Evolutionary conservation across 2,888 invertebrate genomes (phyloP).

Genomic region (Poecilobothrus nobilitatus): DNA sequence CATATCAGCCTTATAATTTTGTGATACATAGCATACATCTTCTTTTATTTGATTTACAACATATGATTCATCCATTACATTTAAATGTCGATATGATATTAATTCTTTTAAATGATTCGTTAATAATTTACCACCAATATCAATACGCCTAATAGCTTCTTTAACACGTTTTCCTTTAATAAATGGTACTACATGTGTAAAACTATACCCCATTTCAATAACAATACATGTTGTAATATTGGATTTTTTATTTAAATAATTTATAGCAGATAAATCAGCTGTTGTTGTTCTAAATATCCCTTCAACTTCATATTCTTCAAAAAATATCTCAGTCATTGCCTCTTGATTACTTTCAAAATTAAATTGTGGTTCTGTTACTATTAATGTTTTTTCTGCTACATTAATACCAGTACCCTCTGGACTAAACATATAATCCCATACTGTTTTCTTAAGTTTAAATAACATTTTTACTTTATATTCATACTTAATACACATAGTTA

Average conservation of each 20-base stretch:
- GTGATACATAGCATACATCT: constrained; percentile 88
- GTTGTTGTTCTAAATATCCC: constrained; percentile 72
- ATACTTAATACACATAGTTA: constrained; percentile 14
- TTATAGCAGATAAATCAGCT: constrained; percentile 62
- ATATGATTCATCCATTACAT: constrained; percentile 98
- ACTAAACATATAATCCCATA: constrained; percentile 93
- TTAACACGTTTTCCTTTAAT: constrained; percentile 64
- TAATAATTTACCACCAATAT: constrained; percentile 92
- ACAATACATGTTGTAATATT: constrained; percentile 65
- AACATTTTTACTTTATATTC: neutral
- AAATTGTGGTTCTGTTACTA: constrained; percentile 89
- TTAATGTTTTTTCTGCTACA: constrained; percentile 66
- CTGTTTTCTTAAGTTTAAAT: constrained; percentile 57
- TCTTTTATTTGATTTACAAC: constrained; percentile 98
- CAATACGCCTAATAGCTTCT: constrained; percentile 70
- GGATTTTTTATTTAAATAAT: constrained; percentile 51
- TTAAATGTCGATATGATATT: constrained; percentile 90
- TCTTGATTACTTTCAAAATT: constrained; percentile 90
- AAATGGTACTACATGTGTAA: constrained; percentile 89
- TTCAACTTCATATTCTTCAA: constrained; percentile 92
- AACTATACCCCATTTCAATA: constrained; percentile 93
- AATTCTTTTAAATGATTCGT: constrained; percentile 98
- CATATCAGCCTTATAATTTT: constrained; percentile 75
- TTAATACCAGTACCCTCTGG: constrained; percentile 73
- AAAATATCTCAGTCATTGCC: constrained; percentile 89